Percentiles rank a stretch among this genome's conserved stretches.
Conservation (phyloP, 2,888 invertebrate species). For the Carcina quercana region DNA sequence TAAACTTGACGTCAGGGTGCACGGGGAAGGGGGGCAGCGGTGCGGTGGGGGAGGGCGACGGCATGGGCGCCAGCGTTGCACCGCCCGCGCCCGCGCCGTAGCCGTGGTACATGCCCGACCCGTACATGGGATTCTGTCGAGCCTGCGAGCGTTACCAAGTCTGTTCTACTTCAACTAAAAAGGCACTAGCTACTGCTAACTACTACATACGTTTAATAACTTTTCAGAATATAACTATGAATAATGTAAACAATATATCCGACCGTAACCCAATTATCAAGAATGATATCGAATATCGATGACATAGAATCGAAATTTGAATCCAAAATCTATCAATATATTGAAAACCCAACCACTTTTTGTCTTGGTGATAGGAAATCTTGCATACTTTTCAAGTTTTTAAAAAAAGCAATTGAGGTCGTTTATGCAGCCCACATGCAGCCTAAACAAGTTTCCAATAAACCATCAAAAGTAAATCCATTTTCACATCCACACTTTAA, state of each 20-base stretch:
- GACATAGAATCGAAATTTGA: too few species aligned
- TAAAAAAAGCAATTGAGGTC: too few species aligned
- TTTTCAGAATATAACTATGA: background rate
- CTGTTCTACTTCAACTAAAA: conserved; percentile 22
- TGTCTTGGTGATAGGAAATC: too few species aligned
- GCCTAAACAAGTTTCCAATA: too few species aligned
- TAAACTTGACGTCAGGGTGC: conserved; percentile 95
- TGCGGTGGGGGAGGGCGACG: conserved; percentile 58
- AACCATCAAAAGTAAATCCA: too few species aligned
- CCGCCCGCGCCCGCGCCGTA: conserved; percentile 55
- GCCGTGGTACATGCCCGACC: conserved; percentile 71
- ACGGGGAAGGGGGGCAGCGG: conserved; percentile 81
- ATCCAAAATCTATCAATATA: too few species aligned
- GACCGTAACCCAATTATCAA: conserved; percentile 22
- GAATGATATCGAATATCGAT: too few species aligned
- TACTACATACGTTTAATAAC: background rate
- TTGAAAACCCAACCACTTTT: too few species aligned
- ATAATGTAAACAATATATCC: conserved; percentile 15
- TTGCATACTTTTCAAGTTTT: too few species aligned
- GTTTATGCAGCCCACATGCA: too few species aligned
- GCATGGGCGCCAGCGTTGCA: conserved; percentile 58
- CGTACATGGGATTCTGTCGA: conserved; percentile 72
- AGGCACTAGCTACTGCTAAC: conserved; percentile 1
- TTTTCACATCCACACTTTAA: too few species aligned
- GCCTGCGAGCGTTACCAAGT: conserved; percentile 45